Evolutionary conservation across 2,113 vertebrate genomes (phyloP), one percentile per base, ranked within the genome.

Genomic region (Theristicus caerulescens): DNA sequence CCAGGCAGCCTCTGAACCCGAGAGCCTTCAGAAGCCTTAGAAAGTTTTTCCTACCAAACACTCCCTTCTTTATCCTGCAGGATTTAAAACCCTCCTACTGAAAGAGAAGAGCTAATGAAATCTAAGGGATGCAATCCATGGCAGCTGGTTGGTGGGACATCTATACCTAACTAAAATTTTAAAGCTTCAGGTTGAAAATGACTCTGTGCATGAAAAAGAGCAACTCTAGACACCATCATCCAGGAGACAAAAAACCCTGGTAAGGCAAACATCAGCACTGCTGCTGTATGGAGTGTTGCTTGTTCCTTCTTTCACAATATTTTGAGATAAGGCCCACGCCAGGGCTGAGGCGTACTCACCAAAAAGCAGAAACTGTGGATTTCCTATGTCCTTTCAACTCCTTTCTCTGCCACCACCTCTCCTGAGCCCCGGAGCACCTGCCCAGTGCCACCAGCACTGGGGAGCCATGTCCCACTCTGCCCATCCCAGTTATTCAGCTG

Each of bases 401-500:
- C 22, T 86, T 76, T 59, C 58, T 14, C 54, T 40, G 13, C 18
- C n/a, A 21, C 9, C 2, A 31, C 13, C 46, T 46, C 11, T 40
- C 34, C 66, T 1, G 0, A 71, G n/a, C 4, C 25, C 72, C 7
- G 2, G n/a, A 26, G 59, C 27, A 46, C 8, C 15, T 1, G 1
- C 1, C 24, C 32, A 55, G 51, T 13, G 3, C 7, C 6, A 21
- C 11, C 36, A 26, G 46, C 0, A 0, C 46, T 20, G 22, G 29
- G 22, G 24, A 81, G 11, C 34, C 16, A 5, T 0, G 0, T 54
- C 5, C 57, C 13, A 1, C 24, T 17, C 80, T 38, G 54, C 26
- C 29, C 47, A 38, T 6, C 17, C 10, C 8, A 1, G 0, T 1
- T 27, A 24, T 0, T 25, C 59, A 54, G 5, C 59, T 24, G 20